Base-by-base conservation (phyloP, 1,140 invertebrate genomes). In the Bilobella aurantiaca region DNA sequence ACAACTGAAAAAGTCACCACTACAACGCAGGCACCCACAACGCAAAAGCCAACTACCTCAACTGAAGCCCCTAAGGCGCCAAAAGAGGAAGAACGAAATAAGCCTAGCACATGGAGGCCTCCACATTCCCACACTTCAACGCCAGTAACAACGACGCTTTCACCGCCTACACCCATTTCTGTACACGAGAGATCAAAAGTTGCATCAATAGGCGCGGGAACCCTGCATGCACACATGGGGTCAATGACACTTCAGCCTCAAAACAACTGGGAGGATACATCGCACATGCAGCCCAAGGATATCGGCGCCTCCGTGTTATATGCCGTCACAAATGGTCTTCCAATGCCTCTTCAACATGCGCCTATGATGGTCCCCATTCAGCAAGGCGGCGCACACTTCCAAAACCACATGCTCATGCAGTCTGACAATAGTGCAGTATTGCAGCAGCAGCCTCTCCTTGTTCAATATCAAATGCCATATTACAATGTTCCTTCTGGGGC, bases 221-320 rank as follows among this genome's bases (percentile, higher is more conserved):
- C 68, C 23, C 64, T 73, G 16, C 71, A 70, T 30, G 71, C 71
- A 23, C 65, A 70, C 64, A 66, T 69, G 1, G 65, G 63, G 29
- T 68, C 66, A 37, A 60, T 66, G 1, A 12, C 61, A 21, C 2
- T 28, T 23, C 37, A 65, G 31, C 59, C 61, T 27, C 2, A 12
- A n/a, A 2, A 62, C 18, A 60, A 23, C 27, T 62, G 46, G 58
- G 8, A 18, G 21, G 34, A 47, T 2, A 2, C 5, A 8, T 37
- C 27, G 12, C 60, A 56, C 3, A n/a, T 42, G n/a, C 23, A 12
- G 5, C 14, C 46, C 3, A 70, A 70, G 37, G 69, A 70, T 37
- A 21, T 63, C 18, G 69, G 66, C 5, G 63, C 65, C 14, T 62
- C 66, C 2, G 61, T 65, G 23, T 32, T 70, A 23, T 70, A 70